Evolutionary conservation across 2,113 vertebrate species (phyloP).

Genomic region (Polypterus senegalus): DNA sequence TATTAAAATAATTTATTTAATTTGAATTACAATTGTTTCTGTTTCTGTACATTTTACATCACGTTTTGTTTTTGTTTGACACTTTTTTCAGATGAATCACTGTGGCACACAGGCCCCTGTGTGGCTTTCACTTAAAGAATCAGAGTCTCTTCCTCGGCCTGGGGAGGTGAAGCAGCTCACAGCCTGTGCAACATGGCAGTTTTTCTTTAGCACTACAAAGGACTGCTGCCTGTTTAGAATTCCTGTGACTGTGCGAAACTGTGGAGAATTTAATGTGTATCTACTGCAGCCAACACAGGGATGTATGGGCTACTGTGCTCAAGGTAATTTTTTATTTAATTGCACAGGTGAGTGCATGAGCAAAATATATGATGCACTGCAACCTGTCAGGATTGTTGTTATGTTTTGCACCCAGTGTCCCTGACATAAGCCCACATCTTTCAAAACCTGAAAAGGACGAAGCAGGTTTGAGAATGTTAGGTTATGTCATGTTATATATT

Average conservation of each 20-base stretch:
- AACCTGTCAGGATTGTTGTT: too few relatives aligned
- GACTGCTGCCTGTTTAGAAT: slow-evolving; percentile 82
- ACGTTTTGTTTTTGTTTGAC: slow-evolving; percentile 1
- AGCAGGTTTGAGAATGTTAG: too few relatives aligned
- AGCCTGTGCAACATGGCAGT: slow-evolving; percentile 77
- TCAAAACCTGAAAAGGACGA: too few relatives aligned
- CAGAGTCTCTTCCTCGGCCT: slow-evolving; percentile 57
- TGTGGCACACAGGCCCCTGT: slow-evolving; percentile 82
- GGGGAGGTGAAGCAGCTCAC: slow-evolving; percentile 63
- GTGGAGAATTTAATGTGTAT: slow-evolving; percentile 72
- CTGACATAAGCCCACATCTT: too few relatives aligned
- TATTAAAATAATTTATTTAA: too few relatives aligned
- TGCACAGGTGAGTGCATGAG: too few relatives aligned
- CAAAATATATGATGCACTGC: too few relatives aligned
- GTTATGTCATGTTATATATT: too few relatives aligned
- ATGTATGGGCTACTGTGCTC: slow-evolving; percentile 82
- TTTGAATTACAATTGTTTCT: too few relatives aligned
- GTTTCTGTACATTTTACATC: background rate
- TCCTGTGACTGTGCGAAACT: slow-evolving; percentile 75
- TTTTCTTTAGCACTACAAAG: slow-evolving; percentile 50
- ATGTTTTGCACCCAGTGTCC: too few relatives aligned
- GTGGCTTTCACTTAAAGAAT: slow-evolving; percentile 66
- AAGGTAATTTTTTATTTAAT: slow-evolving; percentile 46
- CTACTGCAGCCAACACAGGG: slow-evolving; percentile 78
- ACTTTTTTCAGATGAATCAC: slow-evolving; percentile 60